Conservation (phyloP, 1,140 invertebrate species). For the Rhynchophorus ferrugineus region DNA sequence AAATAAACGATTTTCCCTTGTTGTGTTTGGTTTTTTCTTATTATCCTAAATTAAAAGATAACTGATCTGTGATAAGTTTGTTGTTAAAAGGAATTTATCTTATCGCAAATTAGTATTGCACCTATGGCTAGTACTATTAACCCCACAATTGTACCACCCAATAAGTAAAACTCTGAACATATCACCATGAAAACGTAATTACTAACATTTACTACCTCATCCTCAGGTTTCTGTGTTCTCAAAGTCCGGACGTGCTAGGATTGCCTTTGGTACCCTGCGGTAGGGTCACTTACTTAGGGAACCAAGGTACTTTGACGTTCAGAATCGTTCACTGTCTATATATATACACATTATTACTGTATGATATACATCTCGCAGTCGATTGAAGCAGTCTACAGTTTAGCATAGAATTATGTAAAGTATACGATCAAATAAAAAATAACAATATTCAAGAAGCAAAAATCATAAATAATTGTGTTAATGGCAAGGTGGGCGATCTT, state of each 20-base stretch:
- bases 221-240: slow-evolving; percentile 41
- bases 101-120: slow-evolving; percentile 38
- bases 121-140: slow-evolving; percentile 17
- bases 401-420: neutral
- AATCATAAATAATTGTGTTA: too few relatives aligned
- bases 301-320: slow-evolving; percentile 34
- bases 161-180: neutral
- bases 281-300: slow-evolving; percentile 40
- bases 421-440: too few relatives aligned
- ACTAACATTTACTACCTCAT: slow-evolving; percentile 18
- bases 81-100: too few relatives aligned
- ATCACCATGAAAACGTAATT: neutral
- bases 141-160: neutral
- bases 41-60: too few relatives aligned
- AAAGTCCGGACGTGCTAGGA: slow-evolving; percentile 42
- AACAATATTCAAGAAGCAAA: too few relatives aligned
- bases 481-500: too few relatives aligned
- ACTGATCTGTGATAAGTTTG: too few relatives aligned
- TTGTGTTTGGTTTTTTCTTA: too few relatives aligned
- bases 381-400: neutral
- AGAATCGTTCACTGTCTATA: neutral
- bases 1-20: too few relatives aligned
- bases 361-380: too few relatives aligned
- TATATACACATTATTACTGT: too few relatives aligned
- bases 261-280: slow-evolving; percentile 40